Percentiles rank a stretch among this genome's conserved stretches.
Conservation (phyloP, 1,140 invertebrate species). For the Fopius arisanus region DNA sequence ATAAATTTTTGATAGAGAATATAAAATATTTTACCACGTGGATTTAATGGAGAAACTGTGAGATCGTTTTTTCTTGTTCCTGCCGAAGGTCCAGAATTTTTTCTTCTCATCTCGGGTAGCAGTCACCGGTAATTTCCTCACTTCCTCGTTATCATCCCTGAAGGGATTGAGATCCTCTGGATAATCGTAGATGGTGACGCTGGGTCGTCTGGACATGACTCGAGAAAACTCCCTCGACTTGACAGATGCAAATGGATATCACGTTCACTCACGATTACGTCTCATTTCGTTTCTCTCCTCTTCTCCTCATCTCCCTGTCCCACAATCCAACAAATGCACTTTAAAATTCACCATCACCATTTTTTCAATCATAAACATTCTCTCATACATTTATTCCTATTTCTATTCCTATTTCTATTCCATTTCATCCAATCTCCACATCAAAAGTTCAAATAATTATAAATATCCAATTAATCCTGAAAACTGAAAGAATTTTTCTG, state of each 20-base stretch:
- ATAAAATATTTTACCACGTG: constrained; percentile 47
- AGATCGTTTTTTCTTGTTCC: constrained; percentile 53
- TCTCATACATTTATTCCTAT: too few species aligned
- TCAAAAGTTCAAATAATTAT: too few species aligned
- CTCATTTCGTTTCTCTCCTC: constrained; percentile 25
- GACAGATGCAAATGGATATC: constrained; percentile 22
- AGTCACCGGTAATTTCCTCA: background rate
- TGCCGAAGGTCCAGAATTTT: constrained; percentile 60
- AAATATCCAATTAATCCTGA: too few species aligned
- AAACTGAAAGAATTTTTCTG: too few species aligned
- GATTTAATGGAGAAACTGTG: constrained; percentile 59
- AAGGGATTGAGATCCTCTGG: constrained; percentile 78
- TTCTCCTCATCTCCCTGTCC: background rate
- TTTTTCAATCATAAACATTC: background rate
- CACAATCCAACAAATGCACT: too few species aligned
- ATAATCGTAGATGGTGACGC: constrained; percentile 70
- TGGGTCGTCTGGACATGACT: constrained; percentile 56
- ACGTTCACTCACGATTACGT: constrained; percentile 31
- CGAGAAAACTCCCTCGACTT: constrained; percentile 13
- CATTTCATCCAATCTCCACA: too few species aligned
- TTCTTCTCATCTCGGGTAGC: constrained; percentile 42
- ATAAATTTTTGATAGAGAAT: constrained; percentile 23
- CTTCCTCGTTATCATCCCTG: constrained; percentile 68
- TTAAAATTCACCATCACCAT: background rate
- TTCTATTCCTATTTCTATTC: too few species aligned